A percentile compares a stretch with the other conserved stretches of the same genome.
Conservation (phyloP, 2,113 vertebrate species). For the Halichoerus grypus region DNA sequence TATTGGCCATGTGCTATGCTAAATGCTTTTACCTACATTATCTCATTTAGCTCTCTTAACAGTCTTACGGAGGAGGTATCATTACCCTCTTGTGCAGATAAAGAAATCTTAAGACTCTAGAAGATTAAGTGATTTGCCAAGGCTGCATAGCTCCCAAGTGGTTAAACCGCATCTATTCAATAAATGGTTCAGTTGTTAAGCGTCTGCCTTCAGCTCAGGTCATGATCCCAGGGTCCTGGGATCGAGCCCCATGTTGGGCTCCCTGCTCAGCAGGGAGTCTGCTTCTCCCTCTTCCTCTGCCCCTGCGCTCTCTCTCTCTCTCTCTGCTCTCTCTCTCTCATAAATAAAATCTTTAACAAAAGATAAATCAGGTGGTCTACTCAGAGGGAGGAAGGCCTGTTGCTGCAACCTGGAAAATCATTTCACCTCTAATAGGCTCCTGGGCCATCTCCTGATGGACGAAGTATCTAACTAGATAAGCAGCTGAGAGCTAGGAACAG, state of each 20-base stretch:
- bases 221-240: background rate
- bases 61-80: background rate
- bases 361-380: background rate
- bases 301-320: too few species aligned
- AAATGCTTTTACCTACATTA: background rate
- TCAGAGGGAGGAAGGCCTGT: background rate
- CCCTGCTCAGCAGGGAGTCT: background rate
- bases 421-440: background rate
- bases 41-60: constrained; percentile 18
- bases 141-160: background rate
- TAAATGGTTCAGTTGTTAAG: background rate
- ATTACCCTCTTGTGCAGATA: background rate
- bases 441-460: background rate
- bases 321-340: too few species aligned
- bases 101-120: background rate
- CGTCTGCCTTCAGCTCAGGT: background rate
- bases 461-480: background rate
- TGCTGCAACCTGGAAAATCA: background rate
- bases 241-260: background rate
- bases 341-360: too few species aligned
- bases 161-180: background rate
- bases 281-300: background rate
- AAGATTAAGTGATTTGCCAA: background rate
- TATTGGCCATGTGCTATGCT: background rate
- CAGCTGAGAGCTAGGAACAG: background rate